Evolutionary conservation across 1,140 invertebrate species (phyloP), one percentile per base, ranked within the genome.

Genomic region (Vollenhovia emeryi): DNA sequence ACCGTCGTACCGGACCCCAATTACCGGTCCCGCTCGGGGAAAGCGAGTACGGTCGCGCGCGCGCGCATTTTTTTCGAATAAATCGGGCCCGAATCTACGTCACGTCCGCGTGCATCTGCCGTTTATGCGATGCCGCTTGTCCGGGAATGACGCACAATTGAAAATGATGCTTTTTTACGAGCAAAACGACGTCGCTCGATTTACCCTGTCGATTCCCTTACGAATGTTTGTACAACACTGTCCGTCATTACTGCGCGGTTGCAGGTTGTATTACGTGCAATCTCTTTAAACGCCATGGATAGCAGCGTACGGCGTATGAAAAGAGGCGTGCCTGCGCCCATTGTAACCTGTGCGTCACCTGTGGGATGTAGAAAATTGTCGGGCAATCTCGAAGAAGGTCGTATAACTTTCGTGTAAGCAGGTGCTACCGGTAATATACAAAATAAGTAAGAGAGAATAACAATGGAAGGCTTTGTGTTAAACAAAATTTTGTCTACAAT

Each of bases 1-100:
- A 79, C 59, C 76, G 57, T 78, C 71, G 80, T 85, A 85, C 75
- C 68, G 57, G 88, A 62, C 55, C 86, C 89, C 89, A 90, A 90
- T 90, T 90, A 90, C 86, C 88, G 60, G 78, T 45, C 50, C 66
- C 60, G 76, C 36, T 57, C 55, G 86, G 71, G 75, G 89, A 89
- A 89, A 89, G 80, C 83, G 59, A 76, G 30, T 71, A 82, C 50
- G 68, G 43, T 21, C 21, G 27, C 52, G 33, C 73, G 64, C 62
- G 62, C 33, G 33, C 64, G 43, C 36, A 27, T 50, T 78, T 62
- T 50, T 66, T 73, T 73, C 50, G 66, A 73, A 43, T 30, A 73
- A 57, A 82, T 82, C 78, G 50, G 36, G n/a, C 24, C 50, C 18
- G 78, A 71, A 73, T 82, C 66, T 30, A 36, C 64, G 11, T 9